phyloP scores from a whole-genome alignment of 2,797 vertebrate species.

The Oreochromis mossambicus region DNA sequence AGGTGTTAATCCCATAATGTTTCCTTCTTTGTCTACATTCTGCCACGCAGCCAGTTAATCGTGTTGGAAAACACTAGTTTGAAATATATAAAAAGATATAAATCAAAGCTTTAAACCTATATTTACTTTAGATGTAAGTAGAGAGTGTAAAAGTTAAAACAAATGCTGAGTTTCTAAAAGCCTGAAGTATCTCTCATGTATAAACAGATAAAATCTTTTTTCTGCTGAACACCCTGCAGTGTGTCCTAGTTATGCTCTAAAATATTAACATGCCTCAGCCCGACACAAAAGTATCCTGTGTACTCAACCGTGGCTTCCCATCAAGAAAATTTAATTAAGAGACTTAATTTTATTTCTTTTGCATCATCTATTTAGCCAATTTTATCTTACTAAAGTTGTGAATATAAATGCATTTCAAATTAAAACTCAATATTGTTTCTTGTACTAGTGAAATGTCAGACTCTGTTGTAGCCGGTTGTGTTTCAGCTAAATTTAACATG shows the following conservation, averaged over 20 bases:
- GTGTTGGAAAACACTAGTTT: neutral
- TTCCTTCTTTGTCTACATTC: neutral
- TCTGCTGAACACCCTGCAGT: neutral
- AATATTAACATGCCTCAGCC: neutral
- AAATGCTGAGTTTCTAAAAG: neutral
- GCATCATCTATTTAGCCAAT: neutral
- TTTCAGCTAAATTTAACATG: neutral
- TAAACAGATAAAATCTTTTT: neutral
- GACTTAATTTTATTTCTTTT: neutral
- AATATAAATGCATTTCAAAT: neutral
- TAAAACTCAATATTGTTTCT: neutral
- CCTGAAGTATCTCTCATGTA: neutral
- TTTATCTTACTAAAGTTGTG: neutral
- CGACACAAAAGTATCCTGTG: neutral
- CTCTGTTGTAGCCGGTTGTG: neutral
- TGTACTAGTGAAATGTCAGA: neutral
- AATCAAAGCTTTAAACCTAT: neutral
- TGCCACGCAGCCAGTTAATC: neutral
- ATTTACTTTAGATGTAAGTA: neutral
- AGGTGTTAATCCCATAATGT: neutral
- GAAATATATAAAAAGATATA: neutral
- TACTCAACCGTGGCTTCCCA: neutral
- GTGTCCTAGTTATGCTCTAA: neutral
- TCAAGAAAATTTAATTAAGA: neutral
- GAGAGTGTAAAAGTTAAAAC: neutral